Percentiles rank a stretch among this genome's conserved stretches.
Evolutionary conservation across 2,797 vertebrate genomes (phyloP).

Genomic region (Urophycis tenuis): DNA sequence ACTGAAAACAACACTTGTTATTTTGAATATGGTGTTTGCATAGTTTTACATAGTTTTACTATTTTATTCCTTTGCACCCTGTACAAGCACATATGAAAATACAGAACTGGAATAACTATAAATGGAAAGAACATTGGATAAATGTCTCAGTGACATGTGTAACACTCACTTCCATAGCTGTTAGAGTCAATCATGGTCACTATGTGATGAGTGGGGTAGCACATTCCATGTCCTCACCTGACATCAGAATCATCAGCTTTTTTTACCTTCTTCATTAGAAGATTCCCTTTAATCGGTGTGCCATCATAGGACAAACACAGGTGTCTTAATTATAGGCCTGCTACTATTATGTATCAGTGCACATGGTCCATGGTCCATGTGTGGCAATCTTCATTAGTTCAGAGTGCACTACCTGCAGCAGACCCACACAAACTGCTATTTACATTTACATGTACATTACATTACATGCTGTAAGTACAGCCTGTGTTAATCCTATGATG

Average conservation of each 20-base stretch:
- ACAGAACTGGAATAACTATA: neutral
- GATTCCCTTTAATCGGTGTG: no score
- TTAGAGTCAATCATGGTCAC: neutral
- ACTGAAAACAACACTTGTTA: neutral
- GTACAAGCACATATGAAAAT: neutral
- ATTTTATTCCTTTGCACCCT: neutral
- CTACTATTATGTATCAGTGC: neutral
- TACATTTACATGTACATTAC: no score
- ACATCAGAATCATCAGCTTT: neutral
- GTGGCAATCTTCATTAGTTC: neutral
- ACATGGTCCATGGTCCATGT: neutral
- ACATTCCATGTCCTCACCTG: no score
- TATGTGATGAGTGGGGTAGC: neutral
- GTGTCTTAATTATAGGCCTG: neutral
- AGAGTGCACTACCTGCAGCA: no score
- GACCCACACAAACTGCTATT: no score
- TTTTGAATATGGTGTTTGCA: no score
- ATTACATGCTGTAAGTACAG: no score
- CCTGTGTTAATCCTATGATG: neutral
- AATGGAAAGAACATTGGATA: neutral
- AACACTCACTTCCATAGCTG: neutral
- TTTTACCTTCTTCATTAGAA: no score
- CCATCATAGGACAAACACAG: no score
- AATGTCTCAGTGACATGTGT: neutral
- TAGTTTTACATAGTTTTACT: no score